Percentiles rank a stretch among this genome's conserved stretches.
Evolutionary conservation across 2,888 invertebrate species (phyloP).

Genomic region (Himalopsyche anomala): DNA sequence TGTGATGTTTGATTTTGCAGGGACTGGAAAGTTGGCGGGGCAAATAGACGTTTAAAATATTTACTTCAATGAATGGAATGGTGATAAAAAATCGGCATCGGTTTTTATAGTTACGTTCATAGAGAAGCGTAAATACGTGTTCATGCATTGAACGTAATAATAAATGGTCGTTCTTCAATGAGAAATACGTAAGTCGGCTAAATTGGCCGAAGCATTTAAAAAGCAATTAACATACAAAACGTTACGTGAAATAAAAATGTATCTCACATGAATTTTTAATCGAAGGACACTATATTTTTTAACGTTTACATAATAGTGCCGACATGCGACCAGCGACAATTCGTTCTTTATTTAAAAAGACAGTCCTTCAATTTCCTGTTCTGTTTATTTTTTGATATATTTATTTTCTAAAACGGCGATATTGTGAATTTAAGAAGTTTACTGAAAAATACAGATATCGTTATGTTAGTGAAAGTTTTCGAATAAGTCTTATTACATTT

Average conservation of each 20-base stretch:
- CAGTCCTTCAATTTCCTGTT: no score
- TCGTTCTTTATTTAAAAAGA: no score
- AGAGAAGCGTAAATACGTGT: conserved; percentile 1
- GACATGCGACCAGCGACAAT: no score
- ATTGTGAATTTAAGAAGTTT: no score
- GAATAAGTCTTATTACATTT: no score
- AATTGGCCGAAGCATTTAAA: conserved; percentile 4
- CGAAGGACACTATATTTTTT: not conserved
- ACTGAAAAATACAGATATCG: no score
- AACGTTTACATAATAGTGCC: no score
- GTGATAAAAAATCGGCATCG: conserved; percentile 15
- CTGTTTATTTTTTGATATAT: no score
- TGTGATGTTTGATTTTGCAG: not conserved
- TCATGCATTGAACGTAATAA: not conserved
- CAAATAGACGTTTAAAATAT: conserved; percentile 15
- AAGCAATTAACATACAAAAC: not conserved
- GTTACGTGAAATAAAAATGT: not conserved
- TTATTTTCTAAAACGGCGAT: no score
- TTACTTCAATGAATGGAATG: conserved; percentile 32
- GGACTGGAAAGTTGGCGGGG: conserved; percentile 1
- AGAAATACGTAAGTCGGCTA: not conserved
- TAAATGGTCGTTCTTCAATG: conserved; percentile 12
- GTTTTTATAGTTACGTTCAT: conserved; percentile 41
- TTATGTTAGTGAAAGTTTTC: no score
- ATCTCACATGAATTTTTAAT: not conserved